Conservation (phyloP, 1,140 invertebrate species). For the Drosophila ficusphila region DNA sequence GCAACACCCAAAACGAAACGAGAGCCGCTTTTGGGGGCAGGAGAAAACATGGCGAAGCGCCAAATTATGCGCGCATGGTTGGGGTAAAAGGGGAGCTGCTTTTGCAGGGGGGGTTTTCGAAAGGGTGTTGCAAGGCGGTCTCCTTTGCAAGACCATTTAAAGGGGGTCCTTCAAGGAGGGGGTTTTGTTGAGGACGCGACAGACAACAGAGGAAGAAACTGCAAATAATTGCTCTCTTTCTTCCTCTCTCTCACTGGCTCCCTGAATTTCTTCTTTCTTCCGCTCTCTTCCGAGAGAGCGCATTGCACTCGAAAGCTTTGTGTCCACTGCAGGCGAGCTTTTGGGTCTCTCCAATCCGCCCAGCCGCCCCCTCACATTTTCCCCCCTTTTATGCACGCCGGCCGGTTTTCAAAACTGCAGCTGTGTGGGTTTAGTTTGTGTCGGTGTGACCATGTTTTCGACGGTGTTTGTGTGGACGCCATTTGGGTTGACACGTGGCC, state of each 20-base stretch:
- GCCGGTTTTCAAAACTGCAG: conserved; percentile 64
- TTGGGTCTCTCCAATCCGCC: conserved; percentile 25
- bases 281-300: conserved; percentile 27
- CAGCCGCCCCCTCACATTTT: conserved; percentile 6
- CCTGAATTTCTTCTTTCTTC: not conserved
- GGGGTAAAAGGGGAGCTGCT: conserved; percentile 13
- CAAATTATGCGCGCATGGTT: conserved; percentile 77
- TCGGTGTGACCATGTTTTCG: conserved; percentile 5
- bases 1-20: conserved; percentile 61
- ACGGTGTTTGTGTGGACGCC: conserved; percentile 66
- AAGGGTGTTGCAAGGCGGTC: not conserved
- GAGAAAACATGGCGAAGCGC: conserved; percentile 79
- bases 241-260: conserved; percentile 1
- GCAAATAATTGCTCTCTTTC: conserved; percentile 70
- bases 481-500: conserved; percentile 78
- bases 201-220: conserved; percentile 62
- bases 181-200: conserved; percentile 39
- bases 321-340: conserved; percentile 58
- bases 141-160: no score
- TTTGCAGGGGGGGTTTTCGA: not conserved
- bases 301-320: conserved; percentile 69
- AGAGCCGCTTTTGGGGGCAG: conserved; percentile 41
- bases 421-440: conserved; percentile 13
- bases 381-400: conserved; percentile 56
- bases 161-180: not conserved